Percentiles rank a stretch among this genome's conserved stretches.
These are phyloP conservation scores for Eulemur albifrons DNA, from an alignment of 2,797 vertebrate genomes.

Conservation along the genomic window DNA sequence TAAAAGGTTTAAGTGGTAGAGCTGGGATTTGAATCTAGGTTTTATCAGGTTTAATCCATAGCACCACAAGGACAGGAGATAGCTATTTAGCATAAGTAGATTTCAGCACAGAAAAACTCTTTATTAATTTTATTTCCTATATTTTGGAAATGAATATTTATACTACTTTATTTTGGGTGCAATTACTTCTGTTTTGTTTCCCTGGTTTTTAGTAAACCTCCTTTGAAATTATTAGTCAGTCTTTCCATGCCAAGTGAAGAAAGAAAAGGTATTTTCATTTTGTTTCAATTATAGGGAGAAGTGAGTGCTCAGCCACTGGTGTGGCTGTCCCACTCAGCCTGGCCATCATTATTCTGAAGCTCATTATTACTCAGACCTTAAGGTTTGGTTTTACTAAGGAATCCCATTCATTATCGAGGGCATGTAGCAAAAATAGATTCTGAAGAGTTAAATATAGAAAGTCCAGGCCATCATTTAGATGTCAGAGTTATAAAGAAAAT, in stretches of 20 bases:
- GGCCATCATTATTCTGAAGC: constrained; percentile 55
- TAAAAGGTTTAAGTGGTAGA: constrained; percentile 41
- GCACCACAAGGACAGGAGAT: neutral
- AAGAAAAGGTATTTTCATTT: constrained; percentile 52
- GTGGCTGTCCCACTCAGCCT: constrained; percentile 27
- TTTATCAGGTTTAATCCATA: constrained; percentile 9
- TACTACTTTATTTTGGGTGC: neutral
- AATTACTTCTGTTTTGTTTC: constrained; percentile 23
- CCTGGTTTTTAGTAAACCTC: constrained; percentile 40
- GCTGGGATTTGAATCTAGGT: constrained; percentile 38
- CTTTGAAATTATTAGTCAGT: constrained; percentile 49
- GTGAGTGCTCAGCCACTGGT: neutral
- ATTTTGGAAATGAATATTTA: constrained; percentile 45
- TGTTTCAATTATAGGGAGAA: constrained; percentile 47
- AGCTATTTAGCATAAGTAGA: neutral
- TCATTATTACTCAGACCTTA: constrained; percentile 65
- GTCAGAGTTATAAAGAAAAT: constrained; percentile 69
- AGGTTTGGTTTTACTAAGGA: constrained; percentile 68
- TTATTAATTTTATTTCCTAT: constrained; percentile 27
- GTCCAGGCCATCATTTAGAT: constrained; percentile 68
- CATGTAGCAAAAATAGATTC: constrained; percentile 71
- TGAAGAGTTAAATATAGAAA: constrained; percentile 72
- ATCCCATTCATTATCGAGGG: constrained; percentile 74
- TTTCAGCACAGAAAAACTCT: constrained; percentile 31
- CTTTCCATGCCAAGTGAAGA: neutral